Evolutionary conservation across 2,797 vertebrate species (phyloP), one percentile per base, ranked within the genome.

Genomic region (Gymnodraco acuticeps): DNA sequence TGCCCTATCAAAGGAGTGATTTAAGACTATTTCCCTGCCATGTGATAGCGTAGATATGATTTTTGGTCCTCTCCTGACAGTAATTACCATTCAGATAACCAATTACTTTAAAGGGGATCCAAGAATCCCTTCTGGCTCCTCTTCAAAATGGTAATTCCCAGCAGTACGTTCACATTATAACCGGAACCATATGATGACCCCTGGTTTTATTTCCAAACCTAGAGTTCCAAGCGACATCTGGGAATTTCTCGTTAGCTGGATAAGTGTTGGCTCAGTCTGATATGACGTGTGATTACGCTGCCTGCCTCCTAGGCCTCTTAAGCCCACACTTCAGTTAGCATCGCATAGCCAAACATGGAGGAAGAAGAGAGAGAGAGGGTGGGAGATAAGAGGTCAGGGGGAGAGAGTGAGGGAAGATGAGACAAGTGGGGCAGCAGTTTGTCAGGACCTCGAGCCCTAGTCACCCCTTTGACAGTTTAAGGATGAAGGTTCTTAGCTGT

Each of bases 41-140:
- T 66, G 60, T 74, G 72, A 90, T 68, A 72, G 59, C 15, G 31
- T 70, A 77, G 87, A 87, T 78, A 86, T 81, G 77, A 87, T 88
- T 79, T 88, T 82, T 80, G 67, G 64, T 77, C 69, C 73, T 73
- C 67, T 85, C 53, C 73, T 85, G 85, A 87, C 86, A 88, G 75
- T 82, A 88, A 93, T 92, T 87, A 89, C 78, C 80, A 88, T 90
- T 92, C 87, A 86, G 84, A 91, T 90, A 83, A 89, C 87, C 89
- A 89, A 92, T 91, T 92, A 91, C 83, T 82, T 81, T 68, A 89
- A 89, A 88, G 60, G 70, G 56, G 75, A 83, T 88, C 72, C 79
- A 84, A 86, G 62, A 88, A 87, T 83, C 86, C 84, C 85, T 38
- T 90, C 80, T 85, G 86, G 79, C 87, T 84, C 62, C 45, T 83